A percentile compares a stretch with the other conserved stretches of the same genome.
Evolutionary conservation across 2,888 invertebrate genomes (phyloP).

Genomic region (Onthophagus sagittarius): DNA sequence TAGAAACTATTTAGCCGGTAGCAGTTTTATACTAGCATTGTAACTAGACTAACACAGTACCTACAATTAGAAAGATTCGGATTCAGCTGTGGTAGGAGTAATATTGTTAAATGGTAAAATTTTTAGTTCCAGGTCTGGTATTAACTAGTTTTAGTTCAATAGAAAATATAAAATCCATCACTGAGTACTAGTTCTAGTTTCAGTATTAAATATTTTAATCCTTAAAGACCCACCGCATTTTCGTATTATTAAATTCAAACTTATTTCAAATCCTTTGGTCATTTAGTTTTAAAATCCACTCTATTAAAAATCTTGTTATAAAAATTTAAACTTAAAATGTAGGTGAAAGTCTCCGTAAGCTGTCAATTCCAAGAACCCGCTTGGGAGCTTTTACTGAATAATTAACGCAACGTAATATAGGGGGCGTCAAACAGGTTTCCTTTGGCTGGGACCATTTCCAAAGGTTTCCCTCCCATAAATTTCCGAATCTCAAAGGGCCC

Average conservation of each 20-base stretch:
- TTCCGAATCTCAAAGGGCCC: not conserved
- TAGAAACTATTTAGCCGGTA: no score
- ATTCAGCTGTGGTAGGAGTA: no score
- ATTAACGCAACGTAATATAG: not conserved
- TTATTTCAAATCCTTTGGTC: not conserved
- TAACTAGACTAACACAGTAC: no score
- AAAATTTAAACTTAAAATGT: not conserved
- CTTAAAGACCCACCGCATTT: no score
- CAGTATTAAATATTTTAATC: no score
- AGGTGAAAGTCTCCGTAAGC: not conserved
- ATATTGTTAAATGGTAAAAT: no score
- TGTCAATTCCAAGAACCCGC: not conserved
- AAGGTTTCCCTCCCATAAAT: not conserved
- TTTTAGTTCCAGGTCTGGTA: no score
- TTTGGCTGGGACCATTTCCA: not conserved
- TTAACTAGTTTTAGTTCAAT: no score
- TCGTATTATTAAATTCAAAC: not conserved
- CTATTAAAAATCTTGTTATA: not conserved
- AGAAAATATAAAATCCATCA: no score
- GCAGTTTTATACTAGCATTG: no score
- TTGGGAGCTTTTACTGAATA: not conserved
- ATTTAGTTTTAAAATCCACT: not conserved
- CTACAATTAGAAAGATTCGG: no score
- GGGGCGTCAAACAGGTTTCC: not conserved
- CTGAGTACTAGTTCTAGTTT: no score